These are phyloP conservation scores for Dicyrtomina minuta DNA, from an alignment of 2,888 invertebrate species.

Conservation along the genomic window DNA sequence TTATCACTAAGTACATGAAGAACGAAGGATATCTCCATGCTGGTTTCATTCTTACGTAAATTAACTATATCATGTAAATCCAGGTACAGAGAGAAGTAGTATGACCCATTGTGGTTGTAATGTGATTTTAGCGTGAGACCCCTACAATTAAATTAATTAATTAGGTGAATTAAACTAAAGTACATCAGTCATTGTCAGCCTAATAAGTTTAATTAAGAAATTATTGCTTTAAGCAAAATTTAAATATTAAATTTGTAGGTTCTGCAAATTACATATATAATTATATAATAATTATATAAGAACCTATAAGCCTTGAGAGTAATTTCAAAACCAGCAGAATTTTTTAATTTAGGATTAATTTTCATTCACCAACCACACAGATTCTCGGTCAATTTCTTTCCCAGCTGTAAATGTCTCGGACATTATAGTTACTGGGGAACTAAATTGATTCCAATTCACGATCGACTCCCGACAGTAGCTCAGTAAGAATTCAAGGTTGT, in stretches of 20 bases:
- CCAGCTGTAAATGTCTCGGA: slow-evolving; percentile 1
- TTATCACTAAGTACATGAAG: background rate
- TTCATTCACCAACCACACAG: slow-evolving; percentile 14
- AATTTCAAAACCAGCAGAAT: background rate
- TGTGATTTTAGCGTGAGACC: background rate
- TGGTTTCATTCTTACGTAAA: background rate
- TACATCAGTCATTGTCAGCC: too few species aligned
- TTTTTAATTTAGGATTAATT: too few species aligned
- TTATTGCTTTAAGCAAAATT: too few species aligned
- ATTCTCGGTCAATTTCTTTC: slow-evolving; percentile 9
- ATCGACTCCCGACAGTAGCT: background rate
- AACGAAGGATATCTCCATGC: background rate
- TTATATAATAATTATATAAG: too few species aligned
- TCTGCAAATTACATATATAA: too few species aligned
- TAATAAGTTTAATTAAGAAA: too few species aligned
- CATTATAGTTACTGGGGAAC: background rate
- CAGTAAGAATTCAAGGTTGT: slow-evolving; percentile 3
- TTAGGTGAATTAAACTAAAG: too few species aligned
- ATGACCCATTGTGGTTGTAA: background rate
- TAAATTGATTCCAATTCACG: background rate
- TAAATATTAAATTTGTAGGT: too few species aligned
- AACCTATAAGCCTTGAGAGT: too few species aligned
- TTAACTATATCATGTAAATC: background rate
- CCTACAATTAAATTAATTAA: too few species aligned
- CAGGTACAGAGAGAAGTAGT: background rate